These are phyloP conservation scores for Pseudochromis fuscus DNA, from an alignment of 2,797 vertebrate species.

Conservation along the genomic window DNA sequence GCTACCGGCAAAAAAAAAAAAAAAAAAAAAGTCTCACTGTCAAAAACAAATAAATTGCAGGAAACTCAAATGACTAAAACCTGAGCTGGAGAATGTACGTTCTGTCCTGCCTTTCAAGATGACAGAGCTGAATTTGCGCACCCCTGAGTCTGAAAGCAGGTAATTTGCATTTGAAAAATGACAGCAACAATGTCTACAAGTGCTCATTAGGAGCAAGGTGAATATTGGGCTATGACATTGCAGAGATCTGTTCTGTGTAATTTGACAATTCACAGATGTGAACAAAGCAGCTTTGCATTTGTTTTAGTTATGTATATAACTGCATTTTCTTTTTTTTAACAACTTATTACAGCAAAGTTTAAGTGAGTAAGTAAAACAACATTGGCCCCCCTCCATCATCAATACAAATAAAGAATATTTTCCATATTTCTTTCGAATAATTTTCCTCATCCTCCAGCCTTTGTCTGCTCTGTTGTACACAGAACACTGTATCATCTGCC, in stretches of 20 bases:
- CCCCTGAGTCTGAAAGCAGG: constrained; percentile 64
- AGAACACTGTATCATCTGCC: constrained; percentile 42
- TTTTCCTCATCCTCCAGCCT: constrained; percentile 32
- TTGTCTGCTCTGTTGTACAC: constrained; percentile 32
- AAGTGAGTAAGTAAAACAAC: background rate
- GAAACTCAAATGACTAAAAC: constrained; percentile 54
- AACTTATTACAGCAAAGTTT: background rate
- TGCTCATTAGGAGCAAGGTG: constrained; percentile 75
- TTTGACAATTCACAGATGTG: constrained; percentile 68
- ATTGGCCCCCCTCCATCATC: background rate
- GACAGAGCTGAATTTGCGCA: constrained; percentile 70
- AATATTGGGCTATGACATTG: constrained; percentile 64
- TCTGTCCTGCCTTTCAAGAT: constrained; percentile 73
- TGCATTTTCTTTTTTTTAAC: constrained; percentile 11
- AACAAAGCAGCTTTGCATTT: constrained; percentile 56
- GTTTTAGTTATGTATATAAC: constrained; percentile 33
- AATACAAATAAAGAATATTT: constrained; percentile 16
- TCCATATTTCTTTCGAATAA: constrained; percentile 24
- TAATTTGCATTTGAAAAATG: constrained; percentile 71
- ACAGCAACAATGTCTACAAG: constrained; percentile 68
- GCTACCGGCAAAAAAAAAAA: constrained; percentile 10
- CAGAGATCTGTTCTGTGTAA: constrained; percentile 54
- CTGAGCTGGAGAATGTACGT: constrained; percentile 45
- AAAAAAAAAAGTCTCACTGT: constrained; percentile 54
- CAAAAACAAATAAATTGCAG: constrained; percentile 59